Base-by-base conservation (phyloP, 2,888 invertebrate genomes). In the Formica aserva region DNA sequence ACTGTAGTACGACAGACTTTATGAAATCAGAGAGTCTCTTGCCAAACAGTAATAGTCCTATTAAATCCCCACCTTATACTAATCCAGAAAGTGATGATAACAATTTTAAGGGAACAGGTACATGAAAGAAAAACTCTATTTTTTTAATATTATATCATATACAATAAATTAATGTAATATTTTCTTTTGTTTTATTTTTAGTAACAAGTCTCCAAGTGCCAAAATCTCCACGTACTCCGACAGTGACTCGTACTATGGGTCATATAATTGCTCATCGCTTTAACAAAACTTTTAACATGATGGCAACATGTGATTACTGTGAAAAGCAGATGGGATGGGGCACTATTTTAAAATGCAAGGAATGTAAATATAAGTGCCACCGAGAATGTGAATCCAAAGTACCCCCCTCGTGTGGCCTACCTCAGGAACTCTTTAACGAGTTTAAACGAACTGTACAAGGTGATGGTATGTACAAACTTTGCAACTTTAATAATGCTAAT, bases 341-440 rank as follows among this genome's bases (percentile, higher is more conserved):
- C 48, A 96, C 96, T 32, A 97, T 97, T 11, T 96, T 98, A 90
- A 98, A 98, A 95, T 99, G 99, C 95, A 98, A 97, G 94, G 98
- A 98, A 95, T 99, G 99, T 96, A 99, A 98, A 96, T 98, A 98
- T 94, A 98, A 97, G 92, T 98, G 97, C 94, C 98, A 98, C 95
- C 96, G 97, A 94, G 98, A 98, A 92, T 99, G 99, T 94, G 98
- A 98, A 92, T 96, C 97, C 72, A 98, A 98, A 95, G 99, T 98
- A 89, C 98, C 98, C 89, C 98, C 98, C 0, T 98, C 98, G 55
- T 99, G 99, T 95, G 98, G 98, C 41, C 95, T 99, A 89, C 98
- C 98, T n/a, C 96, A 96, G 18, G 98, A 97, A 94, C 97, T 97
- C 89, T 97, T 98, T 38, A 97, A 97, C 86, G 97, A 97, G 87